Conservation (phyloP, 2,113 vertebrate species). For the Hyperopisus bebe region DNA sequence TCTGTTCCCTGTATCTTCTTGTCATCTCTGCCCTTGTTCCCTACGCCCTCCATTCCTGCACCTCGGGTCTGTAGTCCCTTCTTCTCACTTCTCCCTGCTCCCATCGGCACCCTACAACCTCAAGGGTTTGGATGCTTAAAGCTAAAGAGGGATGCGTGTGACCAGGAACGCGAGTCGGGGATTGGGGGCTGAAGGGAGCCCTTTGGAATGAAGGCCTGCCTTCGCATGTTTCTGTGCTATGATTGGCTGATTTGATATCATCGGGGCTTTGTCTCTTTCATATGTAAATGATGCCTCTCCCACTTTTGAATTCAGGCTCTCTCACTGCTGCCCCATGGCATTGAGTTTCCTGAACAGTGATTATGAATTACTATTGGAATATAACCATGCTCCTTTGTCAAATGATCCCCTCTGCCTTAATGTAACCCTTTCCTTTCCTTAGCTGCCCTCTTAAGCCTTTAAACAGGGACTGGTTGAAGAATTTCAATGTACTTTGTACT, state of each 20-base stretch:
- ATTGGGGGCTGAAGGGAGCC: not conserved
- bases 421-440: not conserved
- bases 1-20: not conserved
- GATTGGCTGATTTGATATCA: not conserved
- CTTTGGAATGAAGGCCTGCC: not conserved
- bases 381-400: not conserved
- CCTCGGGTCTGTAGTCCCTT: not conserved
- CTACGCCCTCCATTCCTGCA: not conserved
- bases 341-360: not conserved
- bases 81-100: not conserved
- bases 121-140: not conserved
- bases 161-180: not conserved
- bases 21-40: not conserved
- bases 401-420: not conserved
- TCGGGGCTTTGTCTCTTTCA: not conserved
- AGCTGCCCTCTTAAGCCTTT: not conserved
- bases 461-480: not conserved
- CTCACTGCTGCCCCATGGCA: not conserved
- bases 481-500: not conserved
- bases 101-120: not conserved
- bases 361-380: not conserved
- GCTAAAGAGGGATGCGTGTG: not conserved
- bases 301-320: not conserved
- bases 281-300: not conserved
- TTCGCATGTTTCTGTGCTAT: not conserved